Conservation (phyloP, 2,797 vertebrate species). For the Phoeniculus purpureus region DNA sequence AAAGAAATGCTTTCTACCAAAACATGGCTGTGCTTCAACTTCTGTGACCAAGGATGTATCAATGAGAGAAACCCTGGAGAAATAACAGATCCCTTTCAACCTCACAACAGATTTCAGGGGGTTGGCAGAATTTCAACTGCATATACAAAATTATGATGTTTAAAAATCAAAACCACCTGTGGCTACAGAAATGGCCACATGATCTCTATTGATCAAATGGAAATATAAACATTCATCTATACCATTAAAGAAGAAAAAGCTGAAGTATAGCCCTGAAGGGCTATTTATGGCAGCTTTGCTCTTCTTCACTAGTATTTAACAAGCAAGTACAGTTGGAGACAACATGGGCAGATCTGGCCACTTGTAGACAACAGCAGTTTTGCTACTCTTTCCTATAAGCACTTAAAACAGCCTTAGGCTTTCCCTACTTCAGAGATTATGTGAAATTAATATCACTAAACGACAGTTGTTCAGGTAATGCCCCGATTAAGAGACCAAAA, state of each 20-base stretch:
- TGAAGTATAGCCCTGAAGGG: not conserved
- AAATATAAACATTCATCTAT: not conserved
- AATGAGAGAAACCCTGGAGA: not conserved
- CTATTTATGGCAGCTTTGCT: not conserved
- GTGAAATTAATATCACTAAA: not conserved
- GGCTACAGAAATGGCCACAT: not conserved
- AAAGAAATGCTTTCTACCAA: not conserved
- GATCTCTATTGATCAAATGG: fast-evolving
- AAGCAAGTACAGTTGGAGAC: not conserved
- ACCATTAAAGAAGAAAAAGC: not conserved
- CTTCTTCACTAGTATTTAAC: not conserved
- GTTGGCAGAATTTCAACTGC: not conserved
- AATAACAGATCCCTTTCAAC: not conserved
- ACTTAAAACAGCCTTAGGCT: not conserved
- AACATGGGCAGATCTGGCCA: not conserved
- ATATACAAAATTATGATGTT: not conserved
- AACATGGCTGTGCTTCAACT: not conserved
- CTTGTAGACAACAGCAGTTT: not conserved
- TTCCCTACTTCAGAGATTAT: not conserved
- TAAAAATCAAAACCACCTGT: not conserved
- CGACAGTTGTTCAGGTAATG: not conserved
- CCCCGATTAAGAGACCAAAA: not conserved
- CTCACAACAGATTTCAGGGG: not conserved
- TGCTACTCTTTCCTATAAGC: not conserved
- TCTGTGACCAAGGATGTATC: not conserved